Evolutionary conservation across 1,140 invertebrate genomes (phyloP), one percentile per base, ranked within the genome.

Genomic region (Musca domestica): DNA sequence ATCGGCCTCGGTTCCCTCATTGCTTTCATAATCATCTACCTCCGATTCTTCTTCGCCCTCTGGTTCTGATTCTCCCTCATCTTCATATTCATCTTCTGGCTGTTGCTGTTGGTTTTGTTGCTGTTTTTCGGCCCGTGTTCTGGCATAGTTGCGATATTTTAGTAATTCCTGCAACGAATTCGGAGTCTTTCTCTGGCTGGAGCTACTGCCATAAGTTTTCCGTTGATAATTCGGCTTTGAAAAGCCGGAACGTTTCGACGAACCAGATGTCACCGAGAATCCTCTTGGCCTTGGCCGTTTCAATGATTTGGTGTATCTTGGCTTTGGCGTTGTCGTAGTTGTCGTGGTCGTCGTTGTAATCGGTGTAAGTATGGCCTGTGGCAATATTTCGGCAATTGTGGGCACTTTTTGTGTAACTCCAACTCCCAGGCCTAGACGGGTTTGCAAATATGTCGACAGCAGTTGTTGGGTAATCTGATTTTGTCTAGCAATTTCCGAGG

Each of bases 391-490:
- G 23, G 83, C 83, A 20, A 88, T 83, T 5, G 86, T 87, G 3
- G 87, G 87, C 9, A 86, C 82, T 69, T 82, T 84, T 6, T 83
- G 83, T 71, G 80, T 84, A 15, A 80, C 77, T 23, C 81, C 74
- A 15, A 85, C 84, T 70, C 85, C 77, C 10, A 85, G 85, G 74
- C 85, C 87, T 25, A 90, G 74, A 22, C 87, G 86, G 72, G 87
- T 85, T 77, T 90, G 88, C 64, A 90, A 83, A 75, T 86, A 90
- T 69, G 88, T 88, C 75, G 89, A 87, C 65, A 90, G 84, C 70
- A 90, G 90, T 82, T 89, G 87, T 76, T 88, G 85, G 19, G 89
- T 90, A 76, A 90, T 90, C 78, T 85, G 85, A 83, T 90, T 90
- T 84, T 90, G 88, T 52, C 88, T 81, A 72, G 86, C 86, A 76